Conservation (phyloP, 2,888 invertebrate genomes). For the Erpobdella octoculata region DNA sequence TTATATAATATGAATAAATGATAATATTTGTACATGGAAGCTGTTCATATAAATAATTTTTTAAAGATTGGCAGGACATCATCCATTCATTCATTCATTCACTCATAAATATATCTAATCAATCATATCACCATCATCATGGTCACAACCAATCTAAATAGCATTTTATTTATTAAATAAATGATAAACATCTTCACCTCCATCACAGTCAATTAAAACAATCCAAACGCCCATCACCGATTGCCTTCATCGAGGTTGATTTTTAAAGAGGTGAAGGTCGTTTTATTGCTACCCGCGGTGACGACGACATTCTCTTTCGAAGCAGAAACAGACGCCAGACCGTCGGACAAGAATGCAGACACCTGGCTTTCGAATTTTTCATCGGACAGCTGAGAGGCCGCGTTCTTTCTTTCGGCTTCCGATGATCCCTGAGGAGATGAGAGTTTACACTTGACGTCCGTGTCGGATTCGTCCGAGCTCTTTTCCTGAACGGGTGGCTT, state of each 20-base stretch:
- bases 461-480: not conserved
- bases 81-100: not conserved
- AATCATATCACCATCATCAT: too few relatives aligned
- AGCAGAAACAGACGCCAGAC: not conserved
- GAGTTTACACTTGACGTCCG: not conserved
- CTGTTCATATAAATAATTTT: too few relatives aligned
- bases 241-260: not conserved
- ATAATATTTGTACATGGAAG: too few relatives aligned
- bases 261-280: too few relatives aligned
- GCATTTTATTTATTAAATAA: too few relatives aligned
- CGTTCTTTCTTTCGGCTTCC: constrained; percentile 14
- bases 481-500: not conserved
- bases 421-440: not conserved
- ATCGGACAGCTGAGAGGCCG: constrained; percentile 7
- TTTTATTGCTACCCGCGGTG: too few relatives aligned
- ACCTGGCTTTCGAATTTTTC: not conserved
- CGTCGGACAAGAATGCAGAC: not conserved
- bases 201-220: not conserved
- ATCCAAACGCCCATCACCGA: not conserved
- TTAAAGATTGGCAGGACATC: too few relatives aligned
- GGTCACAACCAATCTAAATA: too few relatives aligned
- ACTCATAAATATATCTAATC: not conserved
- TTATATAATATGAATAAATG: too few relatives aligned
- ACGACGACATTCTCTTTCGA: too few relatives aligned
- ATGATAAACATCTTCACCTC: not conserved